Conservation (phyloP, 2,888 invertebrate genomes). For the Malacosoma neustria region DNA sequence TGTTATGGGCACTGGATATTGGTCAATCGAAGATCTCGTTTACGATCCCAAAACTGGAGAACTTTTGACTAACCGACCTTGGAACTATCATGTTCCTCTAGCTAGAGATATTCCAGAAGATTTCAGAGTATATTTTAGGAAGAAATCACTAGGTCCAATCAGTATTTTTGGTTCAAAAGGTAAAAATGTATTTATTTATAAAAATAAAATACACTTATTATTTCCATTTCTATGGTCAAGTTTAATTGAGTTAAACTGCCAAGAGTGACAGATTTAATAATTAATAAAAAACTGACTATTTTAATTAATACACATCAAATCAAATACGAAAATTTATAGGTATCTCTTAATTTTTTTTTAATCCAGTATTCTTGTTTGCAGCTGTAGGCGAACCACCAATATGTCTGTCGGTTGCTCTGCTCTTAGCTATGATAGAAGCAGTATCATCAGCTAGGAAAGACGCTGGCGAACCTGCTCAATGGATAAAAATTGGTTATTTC, state of each 20-base stretch:
- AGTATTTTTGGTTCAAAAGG: constrained; percentile 62
- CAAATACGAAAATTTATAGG: too few species aligned
- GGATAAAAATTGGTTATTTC: constrained; percentile 69
- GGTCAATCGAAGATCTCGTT: constrained; percentile 79
- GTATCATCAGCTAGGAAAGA: constrained; percentile 74
- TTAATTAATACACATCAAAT: too few species aligned
- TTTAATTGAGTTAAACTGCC: too few species aligned
- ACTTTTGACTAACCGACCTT: constrained; percentile 81
- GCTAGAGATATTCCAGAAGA: constrained; percentile 83
- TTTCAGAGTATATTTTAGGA: constrained; percentile 78
- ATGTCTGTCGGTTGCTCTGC: constrained; percentile 39
- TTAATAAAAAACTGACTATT: too few species aligned
- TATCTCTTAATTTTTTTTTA: too few species aligned
- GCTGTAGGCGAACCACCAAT: constrained; percentile 58
- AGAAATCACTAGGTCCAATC: constrained; percentile 74
- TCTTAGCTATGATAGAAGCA: constrained; percentile 76
- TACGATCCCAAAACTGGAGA: constrained; percentile 77
- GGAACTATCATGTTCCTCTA: constrained; percentile 84
- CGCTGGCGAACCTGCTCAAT: constrained; percentile 55
- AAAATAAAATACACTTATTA: too few species aligned
- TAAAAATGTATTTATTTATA: too few species aligned
- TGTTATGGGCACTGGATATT: constrained; percentile 82
- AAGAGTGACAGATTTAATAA: too few species aligned
- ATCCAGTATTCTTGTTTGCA: constrained; percentile 21
- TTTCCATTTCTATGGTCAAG: too few species aligned